A percentile compares a stretch with the other conserved stretches of the same genome.
These are phyloP conservation scores for Eilema griseolum DNA, from an alignment of 2,888 invertebrate species.

Conservation along the genomic window DNA sequence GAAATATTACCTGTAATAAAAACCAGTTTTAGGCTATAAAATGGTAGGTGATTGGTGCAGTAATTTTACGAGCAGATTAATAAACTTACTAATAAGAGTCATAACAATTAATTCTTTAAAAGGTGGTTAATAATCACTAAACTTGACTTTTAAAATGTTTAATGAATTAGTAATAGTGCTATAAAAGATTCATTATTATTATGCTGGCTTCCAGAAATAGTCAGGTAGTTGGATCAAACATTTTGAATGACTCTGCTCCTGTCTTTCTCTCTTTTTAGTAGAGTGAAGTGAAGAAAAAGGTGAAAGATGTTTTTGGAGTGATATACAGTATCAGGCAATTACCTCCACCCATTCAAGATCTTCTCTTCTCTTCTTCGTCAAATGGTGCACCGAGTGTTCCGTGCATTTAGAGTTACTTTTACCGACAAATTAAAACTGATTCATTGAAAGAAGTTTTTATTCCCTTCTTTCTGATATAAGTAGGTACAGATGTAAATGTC, in stretches of 20 bases:
- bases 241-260: neutral
- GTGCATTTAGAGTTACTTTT: neutral
- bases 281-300: neutral
- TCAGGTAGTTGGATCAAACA: neutral
- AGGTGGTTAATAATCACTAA: neutral
- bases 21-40: neutral
- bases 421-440: too few species aligned
- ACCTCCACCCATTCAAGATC: neutral
- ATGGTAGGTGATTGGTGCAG: neutral
- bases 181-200: neutral
- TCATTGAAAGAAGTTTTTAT: too few species aligned
- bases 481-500: too few species aligned
- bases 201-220: neutral
- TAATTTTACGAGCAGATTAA: neutral
- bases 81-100: conserved; percentile 1
- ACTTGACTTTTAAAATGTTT: neutral
- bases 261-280: neutral
- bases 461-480: too few species aligned
- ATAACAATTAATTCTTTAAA: conserved; percentile 13
- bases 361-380: neutral
- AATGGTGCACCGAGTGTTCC: neutral
- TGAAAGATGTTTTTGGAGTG: neutral
- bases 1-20: neutral
- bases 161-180: neutral
- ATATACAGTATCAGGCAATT: neutral